These are phyloP conservation scores for Oeneis ivallda DNA, from an alignment of 2,888 invertebrate genomes.

Conservation along the genomic window DNA sequence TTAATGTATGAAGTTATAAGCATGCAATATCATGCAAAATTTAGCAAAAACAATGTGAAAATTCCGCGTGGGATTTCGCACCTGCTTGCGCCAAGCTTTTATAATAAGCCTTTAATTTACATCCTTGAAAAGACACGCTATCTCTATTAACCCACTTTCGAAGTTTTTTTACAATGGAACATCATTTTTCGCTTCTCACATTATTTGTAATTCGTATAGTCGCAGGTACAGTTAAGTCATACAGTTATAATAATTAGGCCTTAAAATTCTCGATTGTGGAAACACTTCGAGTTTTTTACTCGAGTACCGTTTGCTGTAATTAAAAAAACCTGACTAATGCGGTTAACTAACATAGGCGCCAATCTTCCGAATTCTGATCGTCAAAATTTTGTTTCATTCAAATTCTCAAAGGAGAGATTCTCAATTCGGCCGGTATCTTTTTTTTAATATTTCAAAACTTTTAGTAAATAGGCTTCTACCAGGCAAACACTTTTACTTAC, in stretches of 20 bases:
- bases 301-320: conserved; percentile 29
- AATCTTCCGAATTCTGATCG: background rate
- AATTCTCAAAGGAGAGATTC: too few species aligned
- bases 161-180: conserved; percentile 1
- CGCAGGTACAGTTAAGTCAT: conserved; percentile 30
- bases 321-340: conserved; percentile 12
- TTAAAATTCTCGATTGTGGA: conserved; percentile 15
- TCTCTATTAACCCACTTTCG: conserved; percentile 5
- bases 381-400: background rate
- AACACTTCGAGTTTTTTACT: conserved; percentile 18
- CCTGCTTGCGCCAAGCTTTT: background rate
- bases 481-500: too few species aligned
- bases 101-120: background rate
- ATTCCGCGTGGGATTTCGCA: background rate
- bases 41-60: background rate
- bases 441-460: too few species aligned
- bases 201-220: conserved; percentile 14
- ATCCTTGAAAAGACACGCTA: background rate
- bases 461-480: too few species aligned
- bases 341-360: background rate
- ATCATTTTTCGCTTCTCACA: conserved; percentile 15
- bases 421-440: too few species aligned
- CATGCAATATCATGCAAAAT: too few species aligned
- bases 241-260: conserved; percentile 27
- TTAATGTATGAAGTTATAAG: too few species aligned